phyloP scores from a whole-genome alignment of 2,113 vertebrate genomes.

The Physeter macrocephalus region DNA sequence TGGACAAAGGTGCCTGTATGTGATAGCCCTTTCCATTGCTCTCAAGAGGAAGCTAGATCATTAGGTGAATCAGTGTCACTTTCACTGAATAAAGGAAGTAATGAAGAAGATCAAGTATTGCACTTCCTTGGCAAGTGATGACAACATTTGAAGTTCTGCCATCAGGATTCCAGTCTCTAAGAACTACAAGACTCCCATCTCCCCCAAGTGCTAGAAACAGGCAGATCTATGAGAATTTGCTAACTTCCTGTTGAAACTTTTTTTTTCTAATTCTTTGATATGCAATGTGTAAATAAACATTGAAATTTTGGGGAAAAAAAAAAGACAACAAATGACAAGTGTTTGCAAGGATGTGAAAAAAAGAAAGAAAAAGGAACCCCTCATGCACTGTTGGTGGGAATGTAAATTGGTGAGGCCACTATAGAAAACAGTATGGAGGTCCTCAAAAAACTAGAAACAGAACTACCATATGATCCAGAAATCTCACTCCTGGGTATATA shows the following conservation, averaged over 20 bases:
- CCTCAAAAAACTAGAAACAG: too few species aligned
- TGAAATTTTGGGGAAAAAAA: neutral
- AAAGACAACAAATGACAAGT: too few species aligned
- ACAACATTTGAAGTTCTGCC: neutral
- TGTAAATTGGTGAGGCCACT: too few species aligned
- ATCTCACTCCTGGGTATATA: too few species aligned
- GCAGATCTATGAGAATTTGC: neutral
- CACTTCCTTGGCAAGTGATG: conserved; percentile 62
- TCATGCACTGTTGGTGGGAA: too few species aligned
- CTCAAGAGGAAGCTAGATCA: conserved; percentile 82
- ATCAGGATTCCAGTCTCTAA: neutral
- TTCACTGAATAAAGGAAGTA: conserved; percentile 64
- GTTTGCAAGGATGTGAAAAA: too few species aligned
- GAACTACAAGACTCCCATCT: neutral
- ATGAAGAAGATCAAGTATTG: conserved; percentile 75
- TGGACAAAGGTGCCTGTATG: conserved; percentile 90
- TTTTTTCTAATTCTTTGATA: neutral
- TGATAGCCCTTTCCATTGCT: conserved; percentile 89
- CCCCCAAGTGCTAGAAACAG: neutral
- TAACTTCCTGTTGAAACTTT: neutral
- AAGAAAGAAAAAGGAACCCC: too few species aligned
- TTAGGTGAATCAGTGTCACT: conserved; percentile 82
- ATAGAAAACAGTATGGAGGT: too few species aligned
- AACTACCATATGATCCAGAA: too few species aligned
- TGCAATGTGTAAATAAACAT: conserved; percentile 56